Evolutionary conservation across 2,888 invertebrate species (phyloP), one percentile per base, ranked within the genome.

Genomic region (Neoaliturus tenellus): DNA sequence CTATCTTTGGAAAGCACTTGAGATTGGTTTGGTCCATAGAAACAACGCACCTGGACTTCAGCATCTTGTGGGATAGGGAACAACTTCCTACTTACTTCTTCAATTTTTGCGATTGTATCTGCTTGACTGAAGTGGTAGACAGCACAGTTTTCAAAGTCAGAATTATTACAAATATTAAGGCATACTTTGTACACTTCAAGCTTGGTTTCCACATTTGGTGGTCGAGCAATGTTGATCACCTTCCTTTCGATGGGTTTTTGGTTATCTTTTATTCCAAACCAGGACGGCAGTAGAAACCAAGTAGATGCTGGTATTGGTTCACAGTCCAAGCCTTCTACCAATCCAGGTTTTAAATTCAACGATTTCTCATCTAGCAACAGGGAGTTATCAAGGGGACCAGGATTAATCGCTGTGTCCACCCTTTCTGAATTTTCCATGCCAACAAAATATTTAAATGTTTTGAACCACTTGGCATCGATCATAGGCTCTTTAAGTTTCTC

Each of bases 311-410:
- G 91, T 3, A 92, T 85, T 20, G 92, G 87, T 6, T 89, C 89
- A 87, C 91, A 92, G 87, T 92, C 92, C 8, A 90, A 85, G 55
- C 91, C 90, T 87, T 92, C 92, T 28, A 90, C 89, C 23, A 92
- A 88, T 85, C 90, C 89, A 55, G 90, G 91, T 85, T 90, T 90
- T 58, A 92, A 87, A 33, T 78, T 55, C 31, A 88, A 87, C 8
- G 86, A 86, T 71, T 84, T 85, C 67, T 85, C 85, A 81, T 84
- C 88, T 33, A 81, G 55, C 6, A 85, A 55, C 23, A 89, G 88
- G 10, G 87, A 86, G 86, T 91, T 91, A 84, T 91, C 91, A 82
- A 91, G 90, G 3, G 91, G 90, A 10, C 91, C 91, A 12, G 91
- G 91, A 85, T 90, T 89, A 12, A 81, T 35, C 0, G 73, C 25